A percentile compares a stretch with the other conserved stretches of the same genome.
Evolutionary conservation across 1,140 invertebrate species (phyloP).

Genomic region (Melipona quadrifasciata): DNA sequence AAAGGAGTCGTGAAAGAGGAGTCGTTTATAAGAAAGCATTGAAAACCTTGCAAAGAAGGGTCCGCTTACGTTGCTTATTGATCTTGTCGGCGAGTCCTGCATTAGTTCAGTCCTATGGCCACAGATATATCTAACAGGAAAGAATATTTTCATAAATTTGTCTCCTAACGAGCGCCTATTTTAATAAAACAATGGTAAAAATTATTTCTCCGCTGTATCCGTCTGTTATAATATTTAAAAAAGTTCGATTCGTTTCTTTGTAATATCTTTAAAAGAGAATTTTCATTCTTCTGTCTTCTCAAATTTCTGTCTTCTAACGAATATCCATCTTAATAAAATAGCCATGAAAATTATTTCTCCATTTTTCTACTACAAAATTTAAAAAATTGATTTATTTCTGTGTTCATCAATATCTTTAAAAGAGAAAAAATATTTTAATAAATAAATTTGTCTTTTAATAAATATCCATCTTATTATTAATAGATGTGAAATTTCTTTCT

Average conservation of each 20-base stretch:
- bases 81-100: constrained; percentile 54
- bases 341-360: neutral
- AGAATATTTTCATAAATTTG: constrained; percentile 18
- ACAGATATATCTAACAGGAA: constrained; percentile 1
- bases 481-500: neutral
- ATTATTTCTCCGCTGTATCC: neutral
- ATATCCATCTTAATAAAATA: neutral
- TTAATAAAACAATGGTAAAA: neutral
- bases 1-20: constrained; percentile 19
- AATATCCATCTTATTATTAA: no score
- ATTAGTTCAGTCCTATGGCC: constrained; percentile 22
- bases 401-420: no score
- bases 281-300: no score
- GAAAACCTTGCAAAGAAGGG: constrained; percentile 50
- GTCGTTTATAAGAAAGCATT: constrained; percentile 34
- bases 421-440: no score
- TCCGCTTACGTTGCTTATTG: constrained; percentile 60
- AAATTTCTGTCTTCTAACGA: neutral
- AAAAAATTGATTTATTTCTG: neutral
- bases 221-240: neutral
- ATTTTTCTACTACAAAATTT: neutral
- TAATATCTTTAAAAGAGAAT: no score
- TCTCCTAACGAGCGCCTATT: no score
- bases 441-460: no score
- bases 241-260: no score